A percentile compares a stretch with the other conserved stretches of the same genome.
phyloP scores from a whole-genome alignment of 2,888 invertebrate species.

The Macrophya alboannulata region DNA sequence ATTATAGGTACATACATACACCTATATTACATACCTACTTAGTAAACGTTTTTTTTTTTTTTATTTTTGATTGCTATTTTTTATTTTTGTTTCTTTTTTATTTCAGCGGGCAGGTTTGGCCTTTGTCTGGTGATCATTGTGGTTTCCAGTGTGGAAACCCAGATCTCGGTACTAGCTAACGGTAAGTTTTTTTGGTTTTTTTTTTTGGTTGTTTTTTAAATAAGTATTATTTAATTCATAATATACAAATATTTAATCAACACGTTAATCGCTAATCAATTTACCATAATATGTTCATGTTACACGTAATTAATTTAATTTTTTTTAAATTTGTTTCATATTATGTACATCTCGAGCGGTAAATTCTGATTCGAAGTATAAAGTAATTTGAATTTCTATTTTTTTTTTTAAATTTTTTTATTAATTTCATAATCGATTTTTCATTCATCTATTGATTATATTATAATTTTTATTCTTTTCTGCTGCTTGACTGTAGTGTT shows the following conservation, averaged over 20 bases:
- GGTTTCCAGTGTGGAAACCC: slow-evolving; percentile 76
- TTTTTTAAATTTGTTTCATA: neutral
- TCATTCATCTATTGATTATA: neutral
- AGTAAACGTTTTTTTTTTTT: neutral
- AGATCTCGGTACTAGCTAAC: slow-evolving; percentile 73
- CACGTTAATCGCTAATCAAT: neutral
- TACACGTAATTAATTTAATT: neutral
- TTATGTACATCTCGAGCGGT: no score
- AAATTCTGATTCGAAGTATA: no score
- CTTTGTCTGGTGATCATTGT: slow-evolving; percentile 72
- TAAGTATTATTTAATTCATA: slow-evolving; percentile 3
- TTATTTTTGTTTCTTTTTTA: neutral
- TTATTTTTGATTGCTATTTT: neutral
- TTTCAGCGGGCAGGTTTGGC: slow-evolving; percentile 69
- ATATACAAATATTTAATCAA: neutral
- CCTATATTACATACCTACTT: neutral
- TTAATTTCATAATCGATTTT: neutral
- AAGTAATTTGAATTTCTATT: neutral
- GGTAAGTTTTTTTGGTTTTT: slow-evolving; percentile 69
- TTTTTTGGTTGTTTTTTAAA: neutral
- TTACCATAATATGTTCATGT: no score
- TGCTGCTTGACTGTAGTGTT: neutral
- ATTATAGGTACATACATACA: no score
- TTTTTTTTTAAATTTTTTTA: neutral
- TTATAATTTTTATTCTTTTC: neutral